A percentile compares a stretch with the other conserved stretches of the same genome.
Evolutionary conservation across 2,113 vertebrate genomes (phyloP).

Genomic region (Passer montanus): DNA sequence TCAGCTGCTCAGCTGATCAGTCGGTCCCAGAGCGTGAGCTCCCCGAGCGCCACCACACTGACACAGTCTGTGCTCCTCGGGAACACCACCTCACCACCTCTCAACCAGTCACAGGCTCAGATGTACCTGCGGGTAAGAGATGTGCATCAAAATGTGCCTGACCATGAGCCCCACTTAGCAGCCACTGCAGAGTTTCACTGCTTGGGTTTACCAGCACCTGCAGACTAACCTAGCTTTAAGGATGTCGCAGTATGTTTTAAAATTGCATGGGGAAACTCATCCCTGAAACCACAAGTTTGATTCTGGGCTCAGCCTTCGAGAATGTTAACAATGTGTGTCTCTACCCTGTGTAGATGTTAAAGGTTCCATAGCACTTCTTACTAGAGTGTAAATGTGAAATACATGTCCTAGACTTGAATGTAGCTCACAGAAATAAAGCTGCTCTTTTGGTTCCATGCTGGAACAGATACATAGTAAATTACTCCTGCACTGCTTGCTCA

Average conservation of each 20-base stretch:
- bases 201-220: background rate
- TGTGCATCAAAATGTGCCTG: background rate
- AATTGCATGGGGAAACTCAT: background rate
- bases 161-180: background rate
- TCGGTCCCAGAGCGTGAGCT: constrained; percentile 81
- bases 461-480: background rate
- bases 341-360: constrained; percentile 37
- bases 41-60: constrained; percentile 87
- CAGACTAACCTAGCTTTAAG: background rate
- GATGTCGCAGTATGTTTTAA: background rate
- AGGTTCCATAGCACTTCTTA: constrained; percentile 45
- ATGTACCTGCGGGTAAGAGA: constrained; percentile 94
- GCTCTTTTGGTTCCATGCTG: background rate
- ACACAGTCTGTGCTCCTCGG: constrained; percentile 94
- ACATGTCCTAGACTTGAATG: background rate
- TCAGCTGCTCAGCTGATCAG: constrained; percentile 81
- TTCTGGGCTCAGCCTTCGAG: background rate
- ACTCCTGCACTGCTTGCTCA: background rate
- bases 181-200: background rate
- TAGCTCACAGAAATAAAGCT: background rate
- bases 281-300: background rate
- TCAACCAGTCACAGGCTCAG: constrained; percentile 88
- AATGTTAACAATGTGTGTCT: background rate
- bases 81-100: constrained; percentile 81
- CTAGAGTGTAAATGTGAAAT: background rate